Conservation (phyloP, 2,113 vertebrate genomes). For the Lichenostomus cassidix region DNA sequence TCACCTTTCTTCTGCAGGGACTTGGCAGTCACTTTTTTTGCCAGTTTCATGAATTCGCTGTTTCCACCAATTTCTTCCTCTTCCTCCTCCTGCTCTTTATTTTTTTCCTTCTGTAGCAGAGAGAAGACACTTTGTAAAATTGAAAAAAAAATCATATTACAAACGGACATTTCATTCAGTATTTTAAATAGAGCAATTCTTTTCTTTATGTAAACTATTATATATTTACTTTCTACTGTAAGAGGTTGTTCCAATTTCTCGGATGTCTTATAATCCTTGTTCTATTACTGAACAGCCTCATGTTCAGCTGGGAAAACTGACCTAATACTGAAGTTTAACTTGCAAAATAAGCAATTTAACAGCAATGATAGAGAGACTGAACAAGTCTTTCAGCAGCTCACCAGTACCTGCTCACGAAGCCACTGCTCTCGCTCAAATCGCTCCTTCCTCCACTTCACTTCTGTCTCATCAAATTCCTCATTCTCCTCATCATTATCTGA, state of each 20-base stretch:
- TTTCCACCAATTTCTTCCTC: constrained; percentile 84
- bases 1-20: constrained; percentile 87
- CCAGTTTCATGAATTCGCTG: constrained; percentile 93
- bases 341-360: neutral
- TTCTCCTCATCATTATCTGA: constrained; percentile 81
- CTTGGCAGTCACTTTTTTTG: constrained; percentile 89
- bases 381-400: neutral
- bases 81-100: constrained; percentile 74
- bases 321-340: neutral
- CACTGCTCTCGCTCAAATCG: constrained; percentile 92
- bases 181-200: neutral
- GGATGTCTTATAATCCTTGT: neutral
- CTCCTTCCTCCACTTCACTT: constrained; percentile 88
- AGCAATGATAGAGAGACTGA: neutral
- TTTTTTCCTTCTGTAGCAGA: constrained; percentile 80
- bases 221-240: neutral
- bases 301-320: neutral
- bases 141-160: neutral
- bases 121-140: neutral
- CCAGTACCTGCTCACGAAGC: constrained; percentile 88
- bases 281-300: neutral
- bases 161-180: neutral
- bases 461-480: constrained; percentile 83
- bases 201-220: neutral
- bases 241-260: neutral